Conservation (phyloP, 2,888 invertebrate species). For the Andrena dorsata region DNA sequence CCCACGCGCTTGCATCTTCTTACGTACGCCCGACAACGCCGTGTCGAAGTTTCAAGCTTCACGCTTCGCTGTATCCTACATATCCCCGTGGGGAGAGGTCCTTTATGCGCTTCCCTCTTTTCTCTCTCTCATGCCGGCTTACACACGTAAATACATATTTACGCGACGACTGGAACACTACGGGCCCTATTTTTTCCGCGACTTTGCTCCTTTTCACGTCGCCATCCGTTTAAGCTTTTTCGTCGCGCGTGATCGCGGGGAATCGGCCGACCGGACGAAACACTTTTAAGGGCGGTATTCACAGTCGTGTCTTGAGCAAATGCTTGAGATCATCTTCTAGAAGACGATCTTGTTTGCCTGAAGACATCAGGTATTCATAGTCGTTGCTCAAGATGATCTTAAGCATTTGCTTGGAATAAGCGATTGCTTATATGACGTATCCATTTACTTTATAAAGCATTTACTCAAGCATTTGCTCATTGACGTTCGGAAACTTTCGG, state of each 20-base stretch:
- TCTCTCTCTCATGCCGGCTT: neutral
- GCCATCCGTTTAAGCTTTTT: neutral
- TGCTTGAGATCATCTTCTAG: too few relatives aligned
- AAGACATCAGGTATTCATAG: too few relatives aligned
- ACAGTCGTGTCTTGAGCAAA: too few relatives aligned
- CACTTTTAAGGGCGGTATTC: too few relatives aligned
- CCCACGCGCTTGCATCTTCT: conserved; percentile 52
- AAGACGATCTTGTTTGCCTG: too few relatives aligned
- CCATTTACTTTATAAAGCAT: too few relatives aligned
- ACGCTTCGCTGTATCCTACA: conserved; percentile 20
- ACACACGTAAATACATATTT: neutral
- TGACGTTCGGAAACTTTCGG: too few relatives aligned
- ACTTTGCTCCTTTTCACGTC: neutral
- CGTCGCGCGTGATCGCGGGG: neutral
- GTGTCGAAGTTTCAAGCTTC: conserved; percentile 27
- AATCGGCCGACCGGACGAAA: neutral
- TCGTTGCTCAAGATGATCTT: too few relatives aligned
- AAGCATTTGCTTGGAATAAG: too few relatives aligned
- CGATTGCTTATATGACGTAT: too few relatives aligned
- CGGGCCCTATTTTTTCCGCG: neutral
- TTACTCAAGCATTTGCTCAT: too few relatives aligned
- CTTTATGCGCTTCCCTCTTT: neutral
- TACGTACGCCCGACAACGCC: conserved; percentile 36
- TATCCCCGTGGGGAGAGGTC: conserved; percentile 16
- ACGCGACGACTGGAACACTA: conserved; percentile 8